Base-by-base conservation (phyloP, 2,888 invertebrate species). In the Volucella inflata region DNA sequence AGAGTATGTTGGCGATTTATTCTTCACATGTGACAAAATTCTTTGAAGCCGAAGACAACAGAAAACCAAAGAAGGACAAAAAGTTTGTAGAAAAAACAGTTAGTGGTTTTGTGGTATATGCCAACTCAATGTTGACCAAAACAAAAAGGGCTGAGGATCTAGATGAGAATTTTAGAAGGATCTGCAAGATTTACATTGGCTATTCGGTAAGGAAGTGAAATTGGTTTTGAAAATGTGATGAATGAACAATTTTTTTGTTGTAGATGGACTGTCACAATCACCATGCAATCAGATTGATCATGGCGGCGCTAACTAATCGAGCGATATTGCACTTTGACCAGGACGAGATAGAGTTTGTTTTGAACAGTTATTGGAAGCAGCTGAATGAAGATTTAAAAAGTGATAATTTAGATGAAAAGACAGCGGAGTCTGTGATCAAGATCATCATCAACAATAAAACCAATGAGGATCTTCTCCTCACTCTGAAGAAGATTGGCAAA, bases 171-270 rank as follows among this genome's bases (percentile, higher is more conserved):
- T 90, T 91, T 64, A 87, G 90, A 2, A 89, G 90, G 30, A 90
- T 92, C 6, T 91, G 90, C 79, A 92, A 92, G 82, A 91, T 91
- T 60, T 92, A 90, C 78, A 90, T 92, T 60, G 90, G 90, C 10
- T 89, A 92, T 79, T 91, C 92, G 88, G 92, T 91, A 87, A 88
- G 88, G 67, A 10, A 48, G 53, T 46, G 10, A 10, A 40, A 65
- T 9, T 14, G 14, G 2, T 14, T 30, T 50, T 3, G 12, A 0
- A 14, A 42, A 8, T 17, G 30, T 12, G 8, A n/a, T 50, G n/a
- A 21, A 9, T 40, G 8, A 14, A 12, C 1, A 10, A 0, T 60
- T 36, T 68, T 77, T 62, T 44, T 30, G 12, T 57, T 62, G 0
- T 46, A 92, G 92, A 88, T 92, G 11, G 88, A 91, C 65, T 91